These are phyloP conservation scores for Idris sp. DNA, from an alignment of 1,140 invertebrate species.

Conservation along the genomic window DNA sequence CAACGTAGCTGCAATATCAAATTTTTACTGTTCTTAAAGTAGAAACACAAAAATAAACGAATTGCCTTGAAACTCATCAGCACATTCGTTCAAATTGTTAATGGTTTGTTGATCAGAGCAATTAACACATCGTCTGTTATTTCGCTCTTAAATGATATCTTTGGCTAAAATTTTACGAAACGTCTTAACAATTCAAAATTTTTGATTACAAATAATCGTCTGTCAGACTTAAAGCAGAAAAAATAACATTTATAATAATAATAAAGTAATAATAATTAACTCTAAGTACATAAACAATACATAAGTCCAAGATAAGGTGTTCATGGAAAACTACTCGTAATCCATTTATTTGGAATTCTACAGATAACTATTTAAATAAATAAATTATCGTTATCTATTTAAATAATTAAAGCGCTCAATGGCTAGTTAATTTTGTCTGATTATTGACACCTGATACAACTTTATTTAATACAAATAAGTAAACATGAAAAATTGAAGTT, in stretches of 20 bases:
- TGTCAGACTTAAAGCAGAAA: background rate
- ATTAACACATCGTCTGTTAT: conserved; percentile 20
- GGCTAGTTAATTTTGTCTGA: too few species aligned
- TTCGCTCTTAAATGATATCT: background rate
- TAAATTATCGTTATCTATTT: too few species aligned
- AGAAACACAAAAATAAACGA: conserved; percentile 21
- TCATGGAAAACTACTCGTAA: conserved; percentile 27
- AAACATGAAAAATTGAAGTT: background rate
- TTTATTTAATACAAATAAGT: background rate
- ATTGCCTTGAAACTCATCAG: conserved; percentile 37
- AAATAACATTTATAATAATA: background rate
- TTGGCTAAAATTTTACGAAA: background rate
- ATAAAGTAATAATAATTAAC: background rate
- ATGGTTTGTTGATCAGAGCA: conserved; percentile 13
- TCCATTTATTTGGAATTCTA: background rate
- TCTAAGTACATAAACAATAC: conserved; percentile 12
- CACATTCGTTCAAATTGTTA: conserved; percentile 29
- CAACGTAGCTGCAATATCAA: too few species aligned
- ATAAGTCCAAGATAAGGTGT: conserved; percentile 18
- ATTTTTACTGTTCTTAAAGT: too few species aligned
- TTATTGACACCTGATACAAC: too few species aligned
- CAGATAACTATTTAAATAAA: background rate
- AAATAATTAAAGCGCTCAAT: too few species aligned
- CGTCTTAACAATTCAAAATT: background rate
- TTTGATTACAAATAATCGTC: background rate